Base-by-base conservation (phyloP, 2,888 invertebrate species). In the Petrophora chlorosata region DNA sequence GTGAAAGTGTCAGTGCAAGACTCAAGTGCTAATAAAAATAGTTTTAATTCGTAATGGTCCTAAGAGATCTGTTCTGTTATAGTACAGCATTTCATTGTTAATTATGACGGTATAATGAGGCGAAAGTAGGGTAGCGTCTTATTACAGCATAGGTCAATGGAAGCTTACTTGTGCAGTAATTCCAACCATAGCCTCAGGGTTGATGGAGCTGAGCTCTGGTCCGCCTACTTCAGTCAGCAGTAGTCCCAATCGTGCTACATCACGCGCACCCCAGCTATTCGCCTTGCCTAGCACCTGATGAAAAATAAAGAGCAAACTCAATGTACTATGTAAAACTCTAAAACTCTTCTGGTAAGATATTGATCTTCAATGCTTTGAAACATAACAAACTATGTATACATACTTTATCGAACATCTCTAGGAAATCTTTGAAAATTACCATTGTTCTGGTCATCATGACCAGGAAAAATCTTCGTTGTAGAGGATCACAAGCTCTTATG, bases 231-330 rank as follows among this genome's bases (percentile, higher is more conserved):
- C 87, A 1, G 82, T 68, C 7, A 90, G 49, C 8, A 90, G 69
- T 12, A 88, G 53, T 0, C 89, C 89, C 5, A 90, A 62, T 1
- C 83, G 75, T 1, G 84, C 76, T 0, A 90, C 83, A 33, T 90
- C 89, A 2, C 78, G 75, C 1, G 87, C 81, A 23, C 73, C 80
- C 89, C 89, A 90, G 55, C 89, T 87, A 47, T 79, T 86, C 0
- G 88, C 72, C 53, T 83, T 88, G 0, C 89, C 89, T 13, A 89
- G 60, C 62, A 80, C 85, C 89, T 90, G 59, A 1, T 30, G 13
- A 51, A 53, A 67, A 49, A 29, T 25, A 33, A 8, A 43, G 2
- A 54, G 65, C 73, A 76, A 65, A 44, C 1, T 38, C 30, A 15
- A 42, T 14, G 38, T 32, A 16, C 7, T 26, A 9, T 25, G 16